Conservation (phyloP, 2,797 vertebrate genomes). For the Pseudomugil gertrudae region DNA sequence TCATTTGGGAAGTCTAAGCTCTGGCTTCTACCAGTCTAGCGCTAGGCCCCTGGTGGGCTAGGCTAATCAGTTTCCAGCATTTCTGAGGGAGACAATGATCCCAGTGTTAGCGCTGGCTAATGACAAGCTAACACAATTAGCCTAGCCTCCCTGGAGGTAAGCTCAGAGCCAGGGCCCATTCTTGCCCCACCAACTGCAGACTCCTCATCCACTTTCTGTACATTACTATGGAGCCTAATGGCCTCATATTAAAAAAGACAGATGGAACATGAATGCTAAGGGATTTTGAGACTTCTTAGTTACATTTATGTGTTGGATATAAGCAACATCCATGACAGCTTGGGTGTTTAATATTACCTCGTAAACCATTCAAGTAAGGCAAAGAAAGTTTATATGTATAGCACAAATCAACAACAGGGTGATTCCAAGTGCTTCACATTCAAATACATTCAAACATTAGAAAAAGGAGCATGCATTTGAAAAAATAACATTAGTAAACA, state of each 20-base stretch:
- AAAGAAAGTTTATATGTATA: too few species aligned
- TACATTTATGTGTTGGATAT: constrained; percentile 66
- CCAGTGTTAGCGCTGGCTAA: constrained; percentile 85
- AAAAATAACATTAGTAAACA: too few species aligned
- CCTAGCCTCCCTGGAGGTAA: constrained; percentile 72
- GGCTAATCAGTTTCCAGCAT: constrained; percentile 86
- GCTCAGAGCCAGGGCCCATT: constrained; percentile 67
- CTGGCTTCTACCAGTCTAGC: constrained; percentile 72
- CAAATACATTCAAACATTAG: too few species aligned
- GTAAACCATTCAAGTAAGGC: not conserved
- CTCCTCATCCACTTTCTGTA: constrained; percentile 81
- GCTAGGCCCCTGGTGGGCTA: constrained; percentile 73
- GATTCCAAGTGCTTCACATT: too few species aligned
- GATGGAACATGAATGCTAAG: constrained; percentile 70
- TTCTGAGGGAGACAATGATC: constrained; percentile 87
- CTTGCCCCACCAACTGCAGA: constrained; percentile 70
- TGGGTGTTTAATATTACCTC: constrained; percentile 31
- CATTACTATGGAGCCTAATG: constrained; percentile 84
- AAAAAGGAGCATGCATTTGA: too few species aligned
- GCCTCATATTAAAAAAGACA: constrained; percentile 79
- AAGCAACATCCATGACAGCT: constrained; percentile 42
- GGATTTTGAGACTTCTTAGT: constrained; percentile 72
- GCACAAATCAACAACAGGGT: too few species aligned
- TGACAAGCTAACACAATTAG: constrained; percentile 86
- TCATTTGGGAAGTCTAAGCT: constrained; percentile 79